A percentile compares a stretch with the other conserved stretches of the same genome.
These are phyloP conservation scores for Diplogasteroides magnus DNA, from an alignment of 1,140 invertebrate genomes.

Conservation along the genomic window DNA sequence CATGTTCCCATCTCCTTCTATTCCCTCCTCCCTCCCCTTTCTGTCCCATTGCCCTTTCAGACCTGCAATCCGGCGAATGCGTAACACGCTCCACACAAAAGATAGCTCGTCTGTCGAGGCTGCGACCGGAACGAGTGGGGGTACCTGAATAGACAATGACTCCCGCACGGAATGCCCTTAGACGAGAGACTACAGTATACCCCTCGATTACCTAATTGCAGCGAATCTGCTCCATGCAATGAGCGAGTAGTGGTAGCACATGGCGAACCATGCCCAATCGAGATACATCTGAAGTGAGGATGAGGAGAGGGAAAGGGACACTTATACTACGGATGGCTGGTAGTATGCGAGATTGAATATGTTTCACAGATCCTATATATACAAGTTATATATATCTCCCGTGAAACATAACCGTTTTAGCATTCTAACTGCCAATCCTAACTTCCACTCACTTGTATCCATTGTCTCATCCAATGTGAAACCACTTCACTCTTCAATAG, in stretches of 20 bases:
- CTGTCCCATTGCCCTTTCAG: background rate
- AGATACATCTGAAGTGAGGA: slow-evolving; percentile 41
- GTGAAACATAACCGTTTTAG: too few relatives aligned
- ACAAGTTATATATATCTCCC: too few relatives aligned
- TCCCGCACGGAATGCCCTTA: slow-evolving; percentile 26
- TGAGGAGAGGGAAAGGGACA: too few relatives aligned
- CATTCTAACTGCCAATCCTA: too few relatives aligned
- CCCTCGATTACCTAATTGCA: slow-evolving; percentile 30
- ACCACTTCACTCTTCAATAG: slow-evolving; percentile 44
- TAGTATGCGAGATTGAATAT: too few relatives aligned
- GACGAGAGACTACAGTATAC: slow-evolving; percentile 10
- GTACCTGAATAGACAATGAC: slow-evolving; percentile 15
- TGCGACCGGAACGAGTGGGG: slow-evolving; percentile 31
- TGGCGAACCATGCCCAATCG: slow-evolving; percentile 49
- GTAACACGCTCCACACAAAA: slow-evolving; percentile 35
- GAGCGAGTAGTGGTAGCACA: slow-evolving; percentile 43
- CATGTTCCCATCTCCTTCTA: background rate
- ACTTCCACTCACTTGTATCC: slow-evolving; percentile 40
- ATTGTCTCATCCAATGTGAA: slow-evolving; percentile 25
- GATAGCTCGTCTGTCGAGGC: slow-evolving; percentile 26
- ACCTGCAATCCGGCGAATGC: slow-evolving; percentile 43
- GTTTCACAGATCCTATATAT: too few relatives aligned
- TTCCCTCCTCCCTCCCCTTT: background rate
- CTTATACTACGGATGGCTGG: too few relatives aligned
- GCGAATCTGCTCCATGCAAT: slow-evolving; percentile 45